These are phyloP conservation scores for Blastobasis lacticolella DNA, from an alignment of 2,888 invertebrate species.

Conservation along the genomic window DNA sequence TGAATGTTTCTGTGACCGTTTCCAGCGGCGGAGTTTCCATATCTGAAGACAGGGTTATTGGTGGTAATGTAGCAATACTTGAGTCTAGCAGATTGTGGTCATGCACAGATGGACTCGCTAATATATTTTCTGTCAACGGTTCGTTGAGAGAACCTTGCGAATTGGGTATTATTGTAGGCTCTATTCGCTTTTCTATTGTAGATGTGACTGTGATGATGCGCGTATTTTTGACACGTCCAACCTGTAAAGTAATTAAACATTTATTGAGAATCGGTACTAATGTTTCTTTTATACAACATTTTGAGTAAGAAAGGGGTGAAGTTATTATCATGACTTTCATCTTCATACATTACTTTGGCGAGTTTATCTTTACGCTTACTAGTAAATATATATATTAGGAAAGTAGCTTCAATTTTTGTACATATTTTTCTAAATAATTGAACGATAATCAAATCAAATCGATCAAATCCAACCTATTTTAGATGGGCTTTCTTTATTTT, in stretches of 20 bases:
- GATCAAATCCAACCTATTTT: too few relatives aligned
- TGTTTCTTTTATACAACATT: neutral
- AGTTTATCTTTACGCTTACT: too few relatives aligned
- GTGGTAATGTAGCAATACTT: slow-evolving; percentile 87
- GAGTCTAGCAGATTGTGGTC: slow-evolving; percentile 80
- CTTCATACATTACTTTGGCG: too few relatives aligned
- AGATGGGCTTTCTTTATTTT: too few relatives aligned
- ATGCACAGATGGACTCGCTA: slow-evolving; percentile 85
- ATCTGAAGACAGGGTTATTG: slow-evolving; percentile 83
- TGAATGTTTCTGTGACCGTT: slow-evolving; percentile 92
- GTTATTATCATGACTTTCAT: too few relatives aligned
- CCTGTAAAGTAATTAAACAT: slow-evolving; percentile 66
- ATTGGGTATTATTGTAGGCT: slow-evolving; percentile 69
- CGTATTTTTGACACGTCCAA: slow-evolving; percentile 89
- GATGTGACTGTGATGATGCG: slow-evolving; percentile 91
- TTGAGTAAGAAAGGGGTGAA: neutral
- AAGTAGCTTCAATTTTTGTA: too few relatives aligned
- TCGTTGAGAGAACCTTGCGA: slow-evolving; percentile 78
- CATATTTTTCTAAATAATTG: too few relatives aligned
- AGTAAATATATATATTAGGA: too few relatives aligned
- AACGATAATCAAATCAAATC: too few relatives aligned
- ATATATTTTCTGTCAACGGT: slow-evolving; percentile 90
- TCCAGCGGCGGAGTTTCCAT: slow-evolving; percentile 90
- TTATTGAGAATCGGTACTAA: too few relatives aligned
- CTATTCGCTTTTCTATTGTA: slow-evolving; percentile 86